Conservation (phyloP, 2,797 vertebrate genomes). For the Poecile montanus region DNA sequence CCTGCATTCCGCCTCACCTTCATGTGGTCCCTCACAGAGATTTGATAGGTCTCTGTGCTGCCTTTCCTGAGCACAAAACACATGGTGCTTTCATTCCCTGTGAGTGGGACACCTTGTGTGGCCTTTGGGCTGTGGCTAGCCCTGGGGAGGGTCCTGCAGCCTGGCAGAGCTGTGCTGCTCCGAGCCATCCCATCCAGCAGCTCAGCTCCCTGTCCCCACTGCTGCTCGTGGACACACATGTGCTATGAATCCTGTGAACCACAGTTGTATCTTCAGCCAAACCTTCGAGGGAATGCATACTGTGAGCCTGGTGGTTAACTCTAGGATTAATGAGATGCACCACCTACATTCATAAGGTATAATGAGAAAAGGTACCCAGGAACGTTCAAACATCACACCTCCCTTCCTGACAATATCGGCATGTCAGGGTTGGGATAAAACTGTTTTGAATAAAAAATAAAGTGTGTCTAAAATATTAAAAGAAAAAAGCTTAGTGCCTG, state of each 20-base stretch:
- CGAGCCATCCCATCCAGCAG: rapidly evolving
- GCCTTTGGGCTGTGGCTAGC: background rate
- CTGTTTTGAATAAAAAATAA: slow-evolving; percentile 71
- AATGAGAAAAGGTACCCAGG: slow-evolving; percentile 23
- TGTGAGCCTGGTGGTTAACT: slow-evolving; percentile 23
- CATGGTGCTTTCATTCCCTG: rapidly evolving
- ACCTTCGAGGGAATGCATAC: slow-evolving; percentile 1
- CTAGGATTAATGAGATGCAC: slow-evolving; percentile 48
- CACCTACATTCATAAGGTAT: slow-evolving; percentile 31
- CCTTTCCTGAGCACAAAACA: background rate
- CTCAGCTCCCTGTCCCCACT: background rate
- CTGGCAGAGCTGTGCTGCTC: background rate
- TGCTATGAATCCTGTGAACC: background rate
- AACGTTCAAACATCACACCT: background rate
- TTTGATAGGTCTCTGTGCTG: background rate
- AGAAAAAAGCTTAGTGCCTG: slow-evolving; percentile 59
- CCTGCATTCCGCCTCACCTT: background rate
- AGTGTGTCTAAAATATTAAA: slow-evolving; percentile 69
- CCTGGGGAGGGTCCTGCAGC: background rate
- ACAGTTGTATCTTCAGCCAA: background rate
- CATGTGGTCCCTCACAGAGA: rapidly evolving
- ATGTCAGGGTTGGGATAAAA: slow-evolving; percentile 62
- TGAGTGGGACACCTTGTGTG: background rate
- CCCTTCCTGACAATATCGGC: slow-evolving; percentile 32
- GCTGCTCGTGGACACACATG: background rate